phyloP scores from a whole-genome alignment of 2,888 invertebrate genomes.

The Folsomia candida region DNA sequence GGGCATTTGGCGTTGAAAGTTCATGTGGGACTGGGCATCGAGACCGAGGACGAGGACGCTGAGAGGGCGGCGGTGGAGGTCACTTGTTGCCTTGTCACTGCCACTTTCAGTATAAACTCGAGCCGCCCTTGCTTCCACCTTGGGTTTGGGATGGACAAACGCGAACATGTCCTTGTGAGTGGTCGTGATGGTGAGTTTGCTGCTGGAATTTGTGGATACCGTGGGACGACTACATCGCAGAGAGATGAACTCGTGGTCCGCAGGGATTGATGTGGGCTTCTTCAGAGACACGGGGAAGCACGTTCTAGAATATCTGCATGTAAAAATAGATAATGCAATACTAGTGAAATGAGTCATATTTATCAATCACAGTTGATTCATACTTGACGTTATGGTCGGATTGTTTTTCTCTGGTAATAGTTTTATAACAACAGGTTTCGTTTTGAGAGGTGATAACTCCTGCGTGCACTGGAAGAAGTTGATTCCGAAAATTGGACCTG shows the following conservation, averaged over 20 bases:
- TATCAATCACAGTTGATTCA: conserved; percentile 1
- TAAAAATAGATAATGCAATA: neutral
- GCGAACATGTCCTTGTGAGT: conserved; percentile 64
- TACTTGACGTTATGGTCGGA: conserved; percentile 39
- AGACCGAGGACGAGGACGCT: conserved; percentile 79
- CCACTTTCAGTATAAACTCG: neutral
- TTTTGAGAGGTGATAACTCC: neutral
- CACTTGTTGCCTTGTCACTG: conserved; percentile 18
- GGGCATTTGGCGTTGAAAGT: conserved; percentile 69
- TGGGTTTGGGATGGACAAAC: conserved; percentile 59
- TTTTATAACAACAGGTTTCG: conserved; percentile 41
- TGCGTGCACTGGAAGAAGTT: conserved; percentile 26
- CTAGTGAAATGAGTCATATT: neutral
- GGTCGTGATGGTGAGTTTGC: conserved; percentile 52
- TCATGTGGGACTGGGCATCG: conserved; percentile 80
- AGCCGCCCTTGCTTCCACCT: conserved; percentile 33
- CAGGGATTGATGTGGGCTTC: conserved; percentile 16
- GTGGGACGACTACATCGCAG: conserved; percentile 19
- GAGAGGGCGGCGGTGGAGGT: conserved; percentile 21
- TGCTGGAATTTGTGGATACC: neutral
- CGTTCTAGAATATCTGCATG: conserved; percentile 22
- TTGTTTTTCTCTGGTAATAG: conserved; percentile 32
- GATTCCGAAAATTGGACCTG: conserved; percentile 31
- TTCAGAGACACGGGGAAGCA: conserved; percentile 4
- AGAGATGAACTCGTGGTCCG: conserved; percentile 30